A percentile compares a stretch with the other conserved stretches of the same genome.
These are phyloP conservation scores for Sabatieria punctata DNA, from an alignment of 2,888 invertebrate species.

Conservation along the genomic window DNA sequence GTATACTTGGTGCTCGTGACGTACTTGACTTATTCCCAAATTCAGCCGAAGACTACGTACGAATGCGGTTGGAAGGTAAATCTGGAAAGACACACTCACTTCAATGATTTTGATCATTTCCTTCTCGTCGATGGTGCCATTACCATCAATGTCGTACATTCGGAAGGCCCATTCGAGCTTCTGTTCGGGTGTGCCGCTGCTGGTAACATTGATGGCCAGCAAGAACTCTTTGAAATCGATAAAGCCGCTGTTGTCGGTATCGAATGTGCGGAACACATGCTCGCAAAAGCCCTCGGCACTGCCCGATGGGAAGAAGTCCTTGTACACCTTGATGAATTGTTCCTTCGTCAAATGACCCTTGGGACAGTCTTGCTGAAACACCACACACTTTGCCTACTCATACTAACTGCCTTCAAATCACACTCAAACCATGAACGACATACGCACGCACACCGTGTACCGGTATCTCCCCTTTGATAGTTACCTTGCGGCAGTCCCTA, in stretches of 20 bases:
- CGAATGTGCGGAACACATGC: conserved; percentile 33
- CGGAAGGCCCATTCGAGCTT: conserved; percentile 97
- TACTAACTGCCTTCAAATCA: too few relatives aligned
- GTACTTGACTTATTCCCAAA: too few relatives aligned
- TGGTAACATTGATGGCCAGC: conserved; percentile 90
- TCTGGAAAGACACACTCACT: conserved; percentile 45
- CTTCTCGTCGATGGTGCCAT: conserved; percentile 90
- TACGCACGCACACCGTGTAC: too few relatives aligned
- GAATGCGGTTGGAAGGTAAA: too few relatives aligned
- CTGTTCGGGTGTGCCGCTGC: conserved; percentile 89
- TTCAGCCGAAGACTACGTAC: too few relatives aligned
- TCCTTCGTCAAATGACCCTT: conserved; percentile 32
- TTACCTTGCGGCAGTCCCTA: too few relatives aligned
- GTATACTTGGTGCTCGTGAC: too few relatives aligned
- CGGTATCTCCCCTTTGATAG: too few relatives aligned
- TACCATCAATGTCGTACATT: conserved; percentile 96
- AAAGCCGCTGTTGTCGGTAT: conserved; percentile 90
- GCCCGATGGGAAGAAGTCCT: conserved; percentile 32
- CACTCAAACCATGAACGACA: too few relatives aligned
- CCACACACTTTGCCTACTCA: background rate
- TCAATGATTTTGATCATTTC: conserved; percentile 99
- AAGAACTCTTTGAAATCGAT: conserved; percentile 79
- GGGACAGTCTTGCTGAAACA: conserved; percentile 32
- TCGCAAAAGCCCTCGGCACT: conserved; percentile 33
- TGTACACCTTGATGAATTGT: conserved; percentile 33